Evolutionary conservation across 2,113 vertebrate genomes (phyloP).

Genomic region (Tonatia bakeri): DNA sequence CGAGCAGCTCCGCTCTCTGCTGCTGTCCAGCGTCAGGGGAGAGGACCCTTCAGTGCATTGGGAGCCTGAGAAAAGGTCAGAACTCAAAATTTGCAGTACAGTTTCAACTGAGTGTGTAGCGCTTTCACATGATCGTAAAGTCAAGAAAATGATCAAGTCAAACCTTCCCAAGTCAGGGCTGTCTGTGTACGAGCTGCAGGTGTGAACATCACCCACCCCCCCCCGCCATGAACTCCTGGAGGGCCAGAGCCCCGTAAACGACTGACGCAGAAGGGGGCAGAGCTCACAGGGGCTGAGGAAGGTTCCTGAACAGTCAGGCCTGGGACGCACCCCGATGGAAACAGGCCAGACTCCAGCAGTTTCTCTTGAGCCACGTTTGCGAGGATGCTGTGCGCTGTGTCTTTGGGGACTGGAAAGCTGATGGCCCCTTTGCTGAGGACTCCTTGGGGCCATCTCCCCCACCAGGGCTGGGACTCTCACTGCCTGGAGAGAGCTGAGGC

Average conservation of each 20-base stretch:
- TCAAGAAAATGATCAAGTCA: background rate
- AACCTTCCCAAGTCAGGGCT: background rate
- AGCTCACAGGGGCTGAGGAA: background rate
- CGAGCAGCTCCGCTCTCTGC: background rate
- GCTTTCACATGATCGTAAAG: background rate
- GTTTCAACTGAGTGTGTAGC: background rate
- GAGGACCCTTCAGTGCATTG: fast-evolving
- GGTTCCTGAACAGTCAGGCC: background rate
- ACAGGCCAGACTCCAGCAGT: background rate
- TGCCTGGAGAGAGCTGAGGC: background rate
- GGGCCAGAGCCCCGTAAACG: background rate
- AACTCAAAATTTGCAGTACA: background rate
- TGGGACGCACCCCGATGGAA: background rate
- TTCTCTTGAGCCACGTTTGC: background rate
- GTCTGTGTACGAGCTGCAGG: fast-evolving
- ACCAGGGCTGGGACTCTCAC: background rate
- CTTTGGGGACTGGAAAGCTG: background rate
- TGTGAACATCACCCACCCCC: background rate
- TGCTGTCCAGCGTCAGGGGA: background rate
- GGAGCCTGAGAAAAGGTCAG: background rate
- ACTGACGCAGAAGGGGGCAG: background rate
- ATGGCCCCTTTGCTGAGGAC: background rate
- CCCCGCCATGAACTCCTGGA: background rate
- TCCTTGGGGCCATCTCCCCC: background rate
- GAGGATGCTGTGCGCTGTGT: background rate